Evolutionary conservation across 1,140 invertebrate species (phyloP).

Genomic region (Teleogryllus occipitalis): DNA sequence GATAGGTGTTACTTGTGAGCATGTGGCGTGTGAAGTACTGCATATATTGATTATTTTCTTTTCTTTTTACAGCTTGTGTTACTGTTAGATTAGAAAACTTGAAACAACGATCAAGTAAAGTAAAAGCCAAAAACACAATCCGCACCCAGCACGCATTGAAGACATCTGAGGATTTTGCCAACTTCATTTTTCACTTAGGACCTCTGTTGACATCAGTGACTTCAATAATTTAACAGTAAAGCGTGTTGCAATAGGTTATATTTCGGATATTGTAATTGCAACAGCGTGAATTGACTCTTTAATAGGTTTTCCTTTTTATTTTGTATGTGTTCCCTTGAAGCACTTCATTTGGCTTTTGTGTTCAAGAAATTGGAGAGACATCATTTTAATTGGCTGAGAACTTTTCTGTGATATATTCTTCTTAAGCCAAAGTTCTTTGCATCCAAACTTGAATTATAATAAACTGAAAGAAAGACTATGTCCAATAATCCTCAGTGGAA

Average conservation of each 20-base stretch:
- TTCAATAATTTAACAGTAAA: constrained; percentile 9
- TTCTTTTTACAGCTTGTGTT: constrained; percentile 65
- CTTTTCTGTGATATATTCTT: constrained; percentile 29
- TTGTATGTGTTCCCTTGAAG: constrained; percentile 21
- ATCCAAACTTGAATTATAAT: constrained; percentile 14
- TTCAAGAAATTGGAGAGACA: constrained; percentile 6
- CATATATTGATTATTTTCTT: constrained; percentile 23
- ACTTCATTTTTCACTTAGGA: constrained; percentile 25
- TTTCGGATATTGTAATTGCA: constrained; percentile 10
- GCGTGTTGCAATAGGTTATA: constrained; percentile 9
- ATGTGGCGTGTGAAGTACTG: background rate
- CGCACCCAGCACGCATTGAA: constrained; percentile 81
- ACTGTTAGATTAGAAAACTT: constrained; percentile 57
- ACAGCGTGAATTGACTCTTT: constrained; percentile 10
- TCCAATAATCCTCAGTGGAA: constrained; percentile 87
- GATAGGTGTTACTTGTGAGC: no score
- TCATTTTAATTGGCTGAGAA: constrained; percentile 24
- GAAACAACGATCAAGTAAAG: constrained; percentile 32
- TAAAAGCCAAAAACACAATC: constrained; percentile 49
- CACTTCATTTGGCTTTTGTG: constrained; percentile 15
- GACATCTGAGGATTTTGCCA: constrained; percentile 74
- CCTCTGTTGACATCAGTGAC: constrained; percentile 16
- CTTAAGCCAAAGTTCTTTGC: constrained; percentile 21
- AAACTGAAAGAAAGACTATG: constrained; percentile 42
- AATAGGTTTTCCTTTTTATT: constrained; percentile 13